A percentile compares a stretch with the other conserved stretches of the same genome.
phyloP scores from a whole-genome alignment of 2,888 invertebrate species.

The Belgica antarctica region DNA sequence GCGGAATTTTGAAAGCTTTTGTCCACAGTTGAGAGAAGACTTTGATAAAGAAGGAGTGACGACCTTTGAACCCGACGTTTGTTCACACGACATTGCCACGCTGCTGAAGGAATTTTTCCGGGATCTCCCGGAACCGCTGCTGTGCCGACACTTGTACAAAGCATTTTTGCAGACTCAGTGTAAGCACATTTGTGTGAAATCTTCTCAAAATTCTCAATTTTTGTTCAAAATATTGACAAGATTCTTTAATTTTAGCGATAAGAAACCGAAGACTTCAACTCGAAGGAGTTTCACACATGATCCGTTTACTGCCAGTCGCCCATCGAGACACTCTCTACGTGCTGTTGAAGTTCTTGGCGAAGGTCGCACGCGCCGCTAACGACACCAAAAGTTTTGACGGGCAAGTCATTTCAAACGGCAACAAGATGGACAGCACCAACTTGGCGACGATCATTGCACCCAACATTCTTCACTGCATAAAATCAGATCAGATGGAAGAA shows the following conservation, averaged over 20 bases:
- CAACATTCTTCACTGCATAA: slow-evolving; percentile 80
- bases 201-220: slow-evolving; percentile 10
- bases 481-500: slow-evolving; percentile 57
- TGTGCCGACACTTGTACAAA: slow-evolving; percentile 83
- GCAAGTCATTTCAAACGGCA: slow-evolving; percentile 59
- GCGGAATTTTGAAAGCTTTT: no score
- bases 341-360: slow-evolving; percentile 76
- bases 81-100: slow-evolving; percentile 91
- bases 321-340: slow-evolving; percentile 82
- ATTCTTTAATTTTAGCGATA: slow-evolving; percentile 61
- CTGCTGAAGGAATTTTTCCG: slow-evolving; percentile 90
- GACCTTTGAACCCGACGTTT: slow-evolving; percentile 72
- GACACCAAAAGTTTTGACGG: slow-evolving; percentile 49
- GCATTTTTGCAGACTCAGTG: slow-evolving; percentile 90
- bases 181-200: slow-evolving; percentile 56
- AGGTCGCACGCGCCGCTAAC: slow-evolving; percentile 53
- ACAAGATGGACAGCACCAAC: slow-evolving; percentile 92
- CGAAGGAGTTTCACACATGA: slow-evolving; percentile 77
- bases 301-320: slow-evolving; percentile 79
- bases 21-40: slow-evolving; percentile 83
- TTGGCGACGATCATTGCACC: slow-evolving; percentile 92
- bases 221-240: slow-evolving; percentile 12
- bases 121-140: slow-evolving; percentile 87
- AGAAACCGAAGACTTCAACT: slow-evolving; percentile 78
- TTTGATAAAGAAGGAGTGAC: slow-evolving; percentile 79